phyloP scores from a whole-genome alignment of 1,140 invertebrate genomes.

The Saccostrea glomerata region DNA sequence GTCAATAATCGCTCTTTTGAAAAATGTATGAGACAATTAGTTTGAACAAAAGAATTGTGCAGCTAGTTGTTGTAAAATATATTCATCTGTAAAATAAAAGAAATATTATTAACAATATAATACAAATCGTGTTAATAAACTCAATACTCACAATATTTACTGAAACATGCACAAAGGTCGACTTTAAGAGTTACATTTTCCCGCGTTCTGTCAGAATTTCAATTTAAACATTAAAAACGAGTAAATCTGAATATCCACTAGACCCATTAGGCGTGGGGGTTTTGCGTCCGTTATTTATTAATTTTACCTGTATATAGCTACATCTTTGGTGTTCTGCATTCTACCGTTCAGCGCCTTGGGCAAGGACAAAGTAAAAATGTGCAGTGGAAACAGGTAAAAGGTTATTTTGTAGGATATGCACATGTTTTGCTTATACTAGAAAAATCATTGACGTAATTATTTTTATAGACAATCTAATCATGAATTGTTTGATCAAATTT shows the following conservation, averaged over 20 bases:
- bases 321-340: not conserved
- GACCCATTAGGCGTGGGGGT: not conserved
- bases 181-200: not conserved
- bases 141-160: not conserved
- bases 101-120: too few species aligned
- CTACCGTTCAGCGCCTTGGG: not conserved
- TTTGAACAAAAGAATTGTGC: too few species aligned
- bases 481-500: too few species aligned
- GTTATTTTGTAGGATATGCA: too few species aligned
- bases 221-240: not conserved
- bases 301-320: not conserved
- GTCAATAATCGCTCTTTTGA: not conserved
- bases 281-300: not conserved
- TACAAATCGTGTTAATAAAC: not conserved
- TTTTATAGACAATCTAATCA: too few species aligned
- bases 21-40: too few species aligned
- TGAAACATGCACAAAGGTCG: too few species aligned
- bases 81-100: too few species aligned
- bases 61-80: too few species aligned
- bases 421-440: too few species aligned
- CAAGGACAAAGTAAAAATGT: not conserved
- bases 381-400: not conserved
- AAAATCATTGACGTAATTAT: too few species aligned
- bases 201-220: not conserved
- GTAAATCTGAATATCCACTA: not conserved